Percentiles rank a stretch among this genome's conserved stretches.
Conservation (phyloP, 1,140 invertebrate genomes). For the Habropoda laboriosa region DNA sequence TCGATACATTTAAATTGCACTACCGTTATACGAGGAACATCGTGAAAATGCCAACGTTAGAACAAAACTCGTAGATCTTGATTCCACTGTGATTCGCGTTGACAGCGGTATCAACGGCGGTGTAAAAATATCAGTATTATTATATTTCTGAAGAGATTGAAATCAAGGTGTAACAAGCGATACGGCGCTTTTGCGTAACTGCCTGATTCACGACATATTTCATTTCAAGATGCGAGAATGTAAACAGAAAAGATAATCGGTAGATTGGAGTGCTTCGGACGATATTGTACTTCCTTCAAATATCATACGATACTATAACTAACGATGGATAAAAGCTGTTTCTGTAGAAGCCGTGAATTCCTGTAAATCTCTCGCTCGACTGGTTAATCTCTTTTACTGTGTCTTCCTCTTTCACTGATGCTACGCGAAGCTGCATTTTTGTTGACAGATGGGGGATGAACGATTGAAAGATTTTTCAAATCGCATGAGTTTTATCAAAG, state of each 20-base stretch:
- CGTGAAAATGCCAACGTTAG: neutral
- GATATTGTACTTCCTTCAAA: no score
- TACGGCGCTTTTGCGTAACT: slow-evolving; percentile 1
- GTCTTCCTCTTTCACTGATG: neutral
- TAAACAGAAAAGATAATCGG: slow-evolving; percentile 24
- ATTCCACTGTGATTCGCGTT: neutral
- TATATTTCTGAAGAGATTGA: neutral
- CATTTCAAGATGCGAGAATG: neutral
- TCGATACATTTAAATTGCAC: neutral
- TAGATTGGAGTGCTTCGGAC: no score
- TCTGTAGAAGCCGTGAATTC: neutral
- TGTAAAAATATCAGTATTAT: neutral
- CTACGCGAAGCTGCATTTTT: slow-evolving; percentile 3
- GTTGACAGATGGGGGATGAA: slow-evolving; percentile 35
- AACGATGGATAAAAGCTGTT: neutral
- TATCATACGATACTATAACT: neutral
- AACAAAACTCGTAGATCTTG: no score
- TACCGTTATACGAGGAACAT: neutral
- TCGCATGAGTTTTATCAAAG: neutral
- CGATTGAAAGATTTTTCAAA: neutral
- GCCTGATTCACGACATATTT: slow-evolving; percentile 8
- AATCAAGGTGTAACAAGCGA: neutral
- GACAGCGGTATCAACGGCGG: neutral
- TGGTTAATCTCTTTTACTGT: neutral
- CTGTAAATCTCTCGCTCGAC: neutral